phyloP scores from a whole-genome alignment of 2,797 vertebrate genomes.

The Lacerta bilineata region DNA sequence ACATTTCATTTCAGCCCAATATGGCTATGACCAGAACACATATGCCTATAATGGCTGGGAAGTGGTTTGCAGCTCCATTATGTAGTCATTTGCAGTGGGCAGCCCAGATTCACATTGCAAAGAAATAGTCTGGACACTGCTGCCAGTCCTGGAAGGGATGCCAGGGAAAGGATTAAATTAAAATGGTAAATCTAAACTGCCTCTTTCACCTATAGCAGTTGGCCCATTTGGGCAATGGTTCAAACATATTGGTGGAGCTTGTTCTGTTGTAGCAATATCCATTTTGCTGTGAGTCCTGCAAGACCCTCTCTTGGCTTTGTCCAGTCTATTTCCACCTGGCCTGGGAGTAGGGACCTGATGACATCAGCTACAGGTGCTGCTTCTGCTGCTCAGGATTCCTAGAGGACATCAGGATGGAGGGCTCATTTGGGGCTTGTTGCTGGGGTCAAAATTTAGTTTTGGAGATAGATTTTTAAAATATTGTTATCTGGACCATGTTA shows the following conservation, averaged over 20 bases:
- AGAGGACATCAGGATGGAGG: too few species aligned
- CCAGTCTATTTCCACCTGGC: too few species aligned
- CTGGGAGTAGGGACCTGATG: too few species aligned
- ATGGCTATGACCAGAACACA: conserved; percentile 27
- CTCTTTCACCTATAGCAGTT: background rate
- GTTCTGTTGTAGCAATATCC: conserved; percentile 7
- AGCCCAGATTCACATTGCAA: background rate
- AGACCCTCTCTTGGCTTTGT: too few species aligned
- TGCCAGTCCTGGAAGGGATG: background rate
- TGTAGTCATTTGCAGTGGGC: background rate
- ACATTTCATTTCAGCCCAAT: conserved; percentile 21
- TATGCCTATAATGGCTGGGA: background rate
- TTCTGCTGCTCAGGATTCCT: too few species aligned
- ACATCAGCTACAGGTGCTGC: too few species aligned
- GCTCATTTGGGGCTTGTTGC: too few species aligned
- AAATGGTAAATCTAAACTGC: conserved; percentile 11
- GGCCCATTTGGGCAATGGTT: background rate
- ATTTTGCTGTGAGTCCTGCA: background rate
- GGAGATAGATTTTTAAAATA: too few species aligned
- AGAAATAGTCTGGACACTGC: background rate
- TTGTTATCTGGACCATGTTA: too few species aligned
- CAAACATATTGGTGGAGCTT: background rate
- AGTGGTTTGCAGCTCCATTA: background rate
- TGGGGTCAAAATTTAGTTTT: too few species aligned
- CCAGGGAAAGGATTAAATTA: background rate